Evolutionary conservation across 2,113 vertebrate species (phyloP).

Genomic region (Hemibagrus wyckioides): DNA sequence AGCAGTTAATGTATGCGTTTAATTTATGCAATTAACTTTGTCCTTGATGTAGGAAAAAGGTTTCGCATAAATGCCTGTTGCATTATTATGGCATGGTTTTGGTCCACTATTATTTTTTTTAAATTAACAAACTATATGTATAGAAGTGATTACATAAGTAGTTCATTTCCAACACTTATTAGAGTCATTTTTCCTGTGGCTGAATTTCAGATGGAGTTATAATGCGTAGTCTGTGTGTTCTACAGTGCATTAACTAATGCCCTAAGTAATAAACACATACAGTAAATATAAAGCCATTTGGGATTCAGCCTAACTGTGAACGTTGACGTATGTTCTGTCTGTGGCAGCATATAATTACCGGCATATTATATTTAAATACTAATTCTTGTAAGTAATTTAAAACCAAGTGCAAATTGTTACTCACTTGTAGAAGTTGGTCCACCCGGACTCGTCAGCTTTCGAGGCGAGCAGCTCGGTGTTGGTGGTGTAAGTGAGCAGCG

Average conservation of each 20-base stretch:
- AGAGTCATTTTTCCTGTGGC: background rate
- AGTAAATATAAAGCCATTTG: background rate
- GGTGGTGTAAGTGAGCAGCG: constrained; percentile 84
- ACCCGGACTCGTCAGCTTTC: constrained; percentile 88
- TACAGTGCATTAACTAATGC: no score
- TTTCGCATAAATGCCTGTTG: background rate
- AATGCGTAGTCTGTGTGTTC: background rate
- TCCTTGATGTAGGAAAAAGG: background rate
- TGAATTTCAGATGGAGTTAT: background rate
- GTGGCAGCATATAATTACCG: background rate
- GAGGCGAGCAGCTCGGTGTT: constrained; percentile 84
- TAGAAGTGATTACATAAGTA: background rate
- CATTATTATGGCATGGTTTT: background rate
- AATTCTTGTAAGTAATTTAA: background rate
- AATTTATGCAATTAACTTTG: background rate
- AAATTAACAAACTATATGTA: background rate
- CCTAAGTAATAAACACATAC: background rate
- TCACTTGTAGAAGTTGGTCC: constrained; percentile 92
- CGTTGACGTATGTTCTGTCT: background rate
- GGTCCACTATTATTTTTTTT: background rate
- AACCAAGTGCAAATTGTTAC: constrained; percentile 47
- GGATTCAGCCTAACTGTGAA: no score
- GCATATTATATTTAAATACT: background rate
- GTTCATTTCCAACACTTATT: background rate
- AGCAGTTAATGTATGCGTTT: background rate